phyloP scores from a whole-genome alignment of 92 coral and sea anemone species.

The Palythoa heliodiscus region DNA sequence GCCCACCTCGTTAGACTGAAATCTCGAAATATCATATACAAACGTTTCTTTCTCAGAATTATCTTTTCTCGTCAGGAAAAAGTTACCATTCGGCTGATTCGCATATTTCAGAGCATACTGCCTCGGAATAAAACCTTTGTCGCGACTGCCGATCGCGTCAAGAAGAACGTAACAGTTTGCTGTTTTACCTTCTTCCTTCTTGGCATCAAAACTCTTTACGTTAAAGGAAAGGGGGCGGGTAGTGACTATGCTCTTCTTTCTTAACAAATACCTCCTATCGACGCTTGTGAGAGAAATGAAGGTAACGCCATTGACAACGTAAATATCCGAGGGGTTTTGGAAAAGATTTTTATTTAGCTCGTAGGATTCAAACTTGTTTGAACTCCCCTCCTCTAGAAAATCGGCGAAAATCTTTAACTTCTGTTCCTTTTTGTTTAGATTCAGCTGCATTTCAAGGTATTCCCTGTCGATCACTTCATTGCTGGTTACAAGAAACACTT shows the following conservation, averaged over 20 bases:
- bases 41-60: background rate
- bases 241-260: background rate
- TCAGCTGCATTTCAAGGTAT: background rate
- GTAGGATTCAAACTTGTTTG: constrained; percentile 3
- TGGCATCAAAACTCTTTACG: constrained; percentile 8
- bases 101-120: constrained; percentile 12
- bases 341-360: background rate
- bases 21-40: background rate
- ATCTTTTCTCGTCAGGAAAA: background rate
- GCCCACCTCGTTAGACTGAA: background rate
- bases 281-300: constrained; percentile 21
- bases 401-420: constrained; percentile 5
- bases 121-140: constrained; percentile 26
- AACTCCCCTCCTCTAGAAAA: background rate
- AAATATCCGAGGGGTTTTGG: constrained; percentile 11
- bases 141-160: constrained; percentile 37
- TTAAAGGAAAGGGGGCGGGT: constrained; percentile 21
- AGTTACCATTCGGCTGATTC: background rate
- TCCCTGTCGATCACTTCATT: constrained; percentile 9
- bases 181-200: background rate
- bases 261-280: constrained; percentile 14
- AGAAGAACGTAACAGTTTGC: constrained; percentile 20
- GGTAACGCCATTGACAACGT: constrained; percentile 2
- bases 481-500: constrained; percentile 32
- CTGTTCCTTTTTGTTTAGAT: background rate